Conservation (phyloP, 2,113 vertebrate genomes). For the Burhinus oedicnemus region DNA sequence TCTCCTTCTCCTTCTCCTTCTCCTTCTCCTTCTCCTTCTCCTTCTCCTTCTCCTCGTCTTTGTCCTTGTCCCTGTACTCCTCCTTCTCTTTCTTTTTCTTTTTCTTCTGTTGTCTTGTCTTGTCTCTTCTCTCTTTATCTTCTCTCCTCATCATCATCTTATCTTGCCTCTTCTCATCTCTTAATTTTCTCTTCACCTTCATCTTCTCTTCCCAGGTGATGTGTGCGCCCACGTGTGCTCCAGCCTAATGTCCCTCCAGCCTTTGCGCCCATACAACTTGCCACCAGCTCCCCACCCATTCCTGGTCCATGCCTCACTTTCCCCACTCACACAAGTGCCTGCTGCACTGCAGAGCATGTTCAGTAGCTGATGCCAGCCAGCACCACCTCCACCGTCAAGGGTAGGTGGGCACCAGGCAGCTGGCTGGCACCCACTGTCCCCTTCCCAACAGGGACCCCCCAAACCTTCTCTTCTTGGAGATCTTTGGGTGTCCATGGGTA, state of each 20-base stretch:
- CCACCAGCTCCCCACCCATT: rapidly evolving
- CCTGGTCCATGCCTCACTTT: background rate
- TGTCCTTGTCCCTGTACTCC: background rate
- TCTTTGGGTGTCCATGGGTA: rapidly evolving
- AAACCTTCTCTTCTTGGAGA: background rate
- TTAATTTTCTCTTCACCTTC: background rate
- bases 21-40: too few species aligned
- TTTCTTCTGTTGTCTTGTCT: background rate
- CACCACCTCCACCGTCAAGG: background rate
- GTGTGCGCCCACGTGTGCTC: rapidly evolving
- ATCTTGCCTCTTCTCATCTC: background rate
- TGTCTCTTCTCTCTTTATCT: background rate
- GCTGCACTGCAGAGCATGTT: rapidly evolving
- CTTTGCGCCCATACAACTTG: too few species aligned
- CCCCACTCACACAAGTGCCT: background rate
- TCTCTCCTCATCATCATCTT: background rate
- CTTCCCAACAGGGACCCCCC: background rate
- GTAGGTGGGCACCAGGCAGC: background rate
- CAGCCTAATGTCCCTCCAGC: background rate
- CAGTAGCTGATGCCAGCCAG: background rate
- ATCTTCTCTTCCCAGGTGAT: background rate
- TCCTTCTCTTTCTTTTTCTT: background rate
- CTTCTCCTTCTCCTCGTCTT: background rate
- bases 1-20: background rate
- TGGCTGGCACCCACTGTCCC: background rate